These are phyloP conservation scores for Phylloscopus trochiloides DNA, from an alignment of 2,113 vertebrate genomes.

Conservation along the genomic window DNA sequence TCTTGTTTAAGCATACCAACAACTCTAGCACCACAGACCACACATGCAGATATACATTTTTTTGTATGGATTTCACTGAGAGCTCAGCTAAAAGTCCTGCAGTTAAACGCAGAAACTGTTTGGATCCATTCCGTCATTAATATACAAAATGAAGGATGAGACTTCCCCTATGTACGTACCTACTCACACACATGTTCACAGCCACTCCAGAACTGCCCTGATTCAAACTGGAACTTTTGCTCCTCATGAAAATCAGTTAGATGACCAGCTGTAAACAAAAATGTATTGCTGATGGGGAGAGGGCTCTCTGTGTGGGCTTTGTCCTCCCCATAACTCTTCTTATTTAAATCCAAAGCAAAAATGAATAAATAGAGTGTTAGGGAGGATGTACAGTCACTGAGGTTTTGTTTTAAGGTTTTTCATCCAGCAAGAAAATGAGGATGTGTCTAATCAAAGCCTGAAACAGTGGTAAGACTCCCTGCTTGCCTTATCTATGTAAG, in stretches of 20 bases:
- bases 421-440: background rate
- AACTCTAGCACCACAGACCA: background rate
- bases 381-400: background rate
- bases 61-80: background rate
- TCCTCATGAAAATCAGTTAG: background rate
- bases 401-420: background rate
- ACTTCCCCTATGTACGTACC: background rate
- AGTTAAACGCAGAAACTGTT: background rate
- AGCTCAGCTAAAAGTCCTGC: background rate
- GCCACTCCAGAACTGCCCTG: background rate
- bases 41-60: background rate
- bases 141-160: background rate
- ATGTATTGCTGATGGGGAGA: background rate
- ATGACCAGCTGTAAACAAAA: background rate
- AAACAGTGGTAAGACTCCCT: background rate
- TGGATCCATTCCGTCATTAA: background rate
- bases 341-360: constrained; percentile 2
- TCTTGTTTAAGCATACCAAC: background rate
- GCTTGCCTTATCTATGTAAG: background rate
- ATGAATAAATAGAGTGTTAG: background rate
- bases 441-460: background rate
- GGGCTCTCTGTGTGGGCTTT: background rate
- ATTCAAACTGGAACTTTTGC: background rate
- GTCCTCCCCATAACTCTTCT: background rate
- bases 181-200: background rate